Conservation (phyloP, 2,797 vertebrate genomes). For the Typhlichthys eigenmanni region DNA sequence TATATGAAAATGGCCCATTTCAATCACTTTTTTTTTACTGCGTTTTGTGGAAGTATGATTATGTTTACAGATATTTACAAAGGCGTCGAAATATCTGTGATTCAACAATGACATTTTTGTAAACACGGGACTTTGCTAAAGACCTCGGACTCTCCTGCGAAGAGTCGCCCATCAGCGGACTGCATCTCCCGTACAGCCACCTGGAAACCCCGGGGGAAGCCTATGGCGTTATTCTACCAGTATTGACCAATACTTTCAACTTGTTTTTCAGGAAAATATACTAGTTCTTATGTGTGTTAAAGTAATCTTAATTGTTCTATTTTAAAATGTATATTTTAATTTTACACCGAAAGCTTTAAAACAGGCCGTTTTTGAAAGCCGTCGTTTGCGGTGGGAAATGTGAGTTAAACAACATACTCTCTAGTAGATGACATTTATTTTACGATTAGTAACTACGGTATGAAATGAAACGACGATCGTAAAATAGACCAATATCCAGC, state of each 20-base stretch:
- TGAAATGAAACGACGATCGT: no score
- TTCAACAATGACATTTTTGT: slow-evolving; percentile 34
- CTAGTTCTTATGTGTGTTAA: not conserved
- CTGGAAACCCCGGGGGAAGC: slow-evolving; percentile 77
- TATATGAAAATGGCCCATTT: slow-evolving; percentile 35
- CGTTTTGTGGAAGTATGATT: slow-evolving; percentile 37
- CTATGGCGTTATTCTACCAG: slow-evolving; percentile 38
- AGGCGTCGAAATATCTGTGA: slow-evolving; percentile 1
- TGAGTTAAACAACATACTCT: no score
- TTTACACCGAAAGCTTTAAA: slow-evolving; percentile 4
- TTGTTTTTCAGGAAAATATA: not conserved
- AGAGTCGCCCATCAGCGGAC: slow-evolving; percentile 33
- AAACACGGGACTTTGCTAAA: slow-evolving; percentile 67
- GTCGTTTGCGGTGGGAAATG: slow-evolving; percentile 45
- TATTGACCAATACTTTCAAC: not conserved
- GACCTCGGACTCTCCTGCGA: slow-evolving; percentile 74
- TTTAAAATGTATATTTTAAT: not conserved
- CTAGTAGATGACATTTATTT: no score
- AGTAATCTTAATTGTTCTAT: not conserved
- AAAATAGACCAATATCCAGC: no score
- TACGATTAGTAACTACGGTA: no score
- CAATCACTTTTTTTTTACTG: not conserved
- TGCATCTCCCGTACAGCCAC: slow-evolving; percentile 42
- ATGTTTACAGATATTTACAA: slow-evolving; percentile 30
- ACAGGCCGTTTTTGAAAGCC: slow-evolving; percentile 57